These are phyloP conservation scores for Balaeniceps rex DNA, from an alignment of 2,113 vertebrate species.

Conservation along the genomic window DNA sequence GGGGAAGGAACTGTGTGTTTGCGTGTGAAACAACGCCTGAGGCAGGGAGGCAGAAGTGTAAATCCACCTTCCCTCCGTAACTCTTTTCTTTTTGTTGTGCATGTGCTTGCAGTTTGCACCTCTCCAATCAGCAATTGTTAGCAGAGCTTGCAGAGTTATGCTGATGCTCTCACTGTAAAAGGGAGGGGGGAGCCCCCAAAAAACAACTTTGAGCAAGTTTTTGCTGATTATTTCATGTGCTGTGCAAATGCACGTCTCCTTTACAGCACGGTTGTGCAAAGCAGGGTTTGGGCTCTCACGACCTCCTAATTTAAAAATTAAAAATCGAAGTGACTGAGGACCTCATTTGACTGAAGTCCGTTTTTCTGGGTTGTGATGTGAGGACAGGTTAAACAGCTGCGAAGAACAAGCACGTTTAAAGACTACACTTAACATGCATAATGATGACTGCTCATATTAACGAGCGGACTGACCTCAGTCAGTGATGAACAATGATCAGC, in stretches of 20 bases:
- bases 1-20: background rate
- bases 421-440: background rate
- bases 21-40: slow-evolving; percentile 13
- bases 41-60: slow-evolving; percentile 24
- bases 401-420: background rate
- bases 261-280: background rate
- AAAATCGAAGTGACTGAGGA: background rate
- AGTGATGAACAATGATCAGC: background rate
- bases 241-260: background rate
- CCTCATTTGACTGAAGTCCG: background rate
- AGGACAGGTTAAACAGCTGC: background rate
- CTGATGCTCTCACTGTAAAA: background rate
- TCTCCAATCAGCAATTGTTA: slow-evolving; percentile 13
- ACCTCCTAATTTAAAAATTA: background rate
- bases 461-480: background rate
- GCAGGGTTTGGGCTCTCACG: background rate
- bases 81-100: background rate
- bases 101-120: slow-evolving; percentile 47
- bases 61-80: slow-evolving; percentile 15
- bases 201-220: background rate
- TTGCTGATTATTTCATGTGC: background rate
- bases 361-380: background rate
- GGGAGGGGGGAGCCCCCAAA: background rate
- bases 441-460: background rate
- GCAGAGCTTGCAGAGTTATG: background rate